Evolutionary conservation across 2,797 vertebrate species (phyloP).

Genomic region (Aldrovandia affinis): DNA sequence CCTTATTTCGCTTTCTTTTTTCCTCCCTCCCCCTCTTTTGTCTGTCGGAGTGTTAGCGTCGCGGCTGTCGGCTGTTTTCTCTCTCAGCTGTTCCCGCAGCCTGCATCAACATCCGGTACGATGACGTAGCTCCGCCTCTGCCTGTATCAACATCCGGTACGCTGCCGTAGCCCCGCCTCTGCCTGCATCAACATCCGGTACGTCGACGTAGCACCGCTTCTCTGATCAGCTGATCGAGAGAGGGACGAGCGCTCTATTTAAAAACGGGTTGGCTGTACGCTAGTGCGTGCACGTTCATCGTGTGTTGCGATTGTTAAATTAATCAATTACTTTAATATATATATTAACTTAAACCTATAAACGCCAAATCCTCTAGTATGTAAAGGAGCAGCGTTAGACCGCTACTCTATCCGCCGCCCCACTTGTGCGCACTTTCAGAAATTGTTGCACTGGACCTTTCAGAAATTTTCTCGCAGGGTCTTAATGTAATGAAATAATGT

Average conservation of each 20-base stretch:
- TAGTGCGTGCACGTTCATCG: not conserved
- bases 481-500: too few species aligned
- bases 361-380: too few species aligned
- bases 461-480: not conserved
- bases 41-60: not conserved
- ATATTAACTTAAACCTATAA: too few species aligned
- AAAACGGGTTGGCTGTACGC: not conserved
- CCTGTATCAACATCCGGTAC: conserved; percentile 28
- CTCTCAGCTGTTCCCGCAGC: conserved; percentile 32
- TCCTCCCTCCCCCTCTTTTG: not conserved
- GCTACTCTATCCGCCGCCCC: too few species aligned
- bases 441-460: not conserved
- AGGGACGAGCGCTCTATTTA: not conserved
- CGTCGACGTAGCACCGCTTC: conserved; percentile 19
- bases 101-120: conserved; percentile 29
- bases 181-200: conserved; percentile 28
- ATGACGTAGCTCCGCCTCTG: not conserved
- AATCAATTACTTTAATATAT: too few species aligned
- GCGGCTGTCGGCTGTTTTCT: conserved; percentile 21
- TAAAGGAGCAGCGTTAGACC: too few species aligned
- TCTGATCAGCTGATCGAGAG: conserved; percentile 21
- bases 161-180: not conserved
- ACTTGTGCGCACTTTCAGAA: too few species aligned
- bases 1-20: not conserved
- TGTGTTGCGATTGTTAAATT: not conserved